Conservation (phyloP, 2,113 vertebrate genomes). For the Himantopus leucocephalus region DNA sequence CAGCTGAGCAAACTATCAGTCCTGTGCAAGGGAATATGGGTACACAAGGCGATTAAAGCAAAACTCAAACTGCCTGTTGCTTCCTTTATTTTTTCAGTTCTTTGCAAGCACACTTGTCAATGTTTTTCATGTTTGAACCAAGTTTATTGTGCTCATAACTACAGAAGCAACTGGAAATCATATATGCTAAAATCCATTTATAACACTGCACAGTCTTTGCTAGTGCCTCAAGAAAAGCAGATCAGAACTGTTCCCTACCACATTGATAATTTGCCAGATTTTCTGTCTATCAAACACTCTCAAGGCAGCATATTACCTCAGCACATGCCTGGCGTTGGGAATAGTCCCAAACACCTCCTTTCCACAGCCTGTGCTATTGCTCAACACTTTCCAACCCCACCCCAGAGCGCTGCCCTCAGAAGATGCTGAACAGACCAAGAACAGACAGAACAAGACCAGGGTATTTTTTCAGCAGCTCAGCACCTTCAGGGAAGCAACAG, state of each 20-base stretch:
- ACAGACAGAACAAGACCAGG: background rate
- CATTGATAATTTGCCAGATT: accelerated
- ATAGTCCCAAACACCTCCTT: background rate
- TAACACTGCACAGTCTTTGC: background rate
- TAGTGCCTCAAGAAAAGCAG: background rate
- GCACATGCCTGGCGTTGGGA: background rate
- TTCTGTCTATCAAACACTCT: background rate
- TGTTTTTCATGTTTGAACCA: background rate
- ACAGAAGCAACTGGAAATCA: background rate
- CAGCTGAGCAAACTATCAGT: conserved; percentile 32
- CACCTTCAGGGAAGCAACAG: background rate
- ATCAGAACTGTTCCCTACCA: background rate
- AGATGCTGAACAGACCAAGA: background rate
- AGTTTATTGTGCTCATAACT: background rate
- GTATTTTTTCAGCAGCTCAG: background rate
- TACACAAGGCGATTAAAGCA: background rate
- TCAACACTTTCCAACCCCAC: background rate
- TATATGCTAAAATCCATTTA: background rate
- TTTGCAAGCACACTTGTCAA: background rate
- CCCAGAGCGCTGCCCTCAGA: background rate
- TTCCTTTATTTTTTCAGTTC: background rate
- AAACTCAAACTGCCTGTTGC: background rate
- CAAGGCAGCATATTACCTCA: background rate
- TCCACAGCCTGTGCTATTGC: background rate
- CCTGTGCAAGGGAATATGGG: background rate